phyloP scores from a whole-genome alignment of 2,113 vertebrate species.

The Elephas maximus region DNA sequence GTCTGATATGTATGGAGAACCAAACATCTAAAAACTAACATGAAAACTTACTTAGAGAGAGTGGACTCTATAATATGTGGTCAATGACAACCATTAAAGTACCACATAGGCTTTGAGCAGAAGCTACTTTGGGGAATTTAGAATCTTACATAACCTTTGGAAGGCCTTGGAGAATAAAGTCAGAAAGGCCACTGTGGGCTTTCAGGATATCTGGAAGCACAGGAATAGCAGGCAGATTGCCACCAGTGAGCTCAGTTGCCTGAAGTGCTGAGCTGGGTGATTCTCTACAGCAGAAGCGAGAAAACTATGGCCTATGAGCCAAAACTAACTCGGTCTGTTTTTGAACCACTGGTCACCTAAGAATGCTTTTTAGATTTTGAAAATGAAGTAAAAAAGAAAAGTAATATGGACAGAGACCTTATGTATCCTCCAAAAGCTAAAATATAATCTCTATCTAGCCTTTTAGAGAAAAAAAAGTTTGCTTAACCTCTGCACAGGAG shows the following conservation, averaged over 20 bases:
- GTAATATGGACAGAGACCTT: not conserved
- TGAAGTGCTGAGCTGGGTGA: not conserved
- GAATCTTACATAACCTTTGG: not conserved
- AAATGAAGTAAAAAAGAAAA: not conserved
- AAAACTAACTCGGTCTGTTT: not conserved
- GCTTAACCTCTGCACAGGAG: not conserved
- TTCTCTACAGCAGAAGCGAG: not conserved
- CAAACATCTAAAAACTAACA: not conserved
- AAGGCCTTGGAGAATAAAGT: not conserved
- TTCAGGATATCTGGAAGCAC: not conserved
- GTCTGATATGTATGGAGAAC: not conserved
- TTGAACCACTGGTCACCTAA: not conserved
- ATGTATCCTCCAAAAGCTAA: not conserved
- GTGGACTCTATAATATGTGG: not conserved
- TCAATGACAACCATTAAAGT: not conserved
- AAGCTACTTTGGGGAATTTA: not conserved
- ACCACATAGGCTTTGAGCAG: not conserved
- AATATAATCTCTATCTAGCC: not conserved
- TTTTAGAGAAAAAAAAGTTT: not conserved
- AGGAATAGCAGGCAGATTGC: not conserved
- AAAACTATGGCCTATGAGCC: not conserved
- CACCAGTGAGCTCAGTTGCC: not conserved
- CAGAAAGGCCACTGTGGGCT: not conserved
- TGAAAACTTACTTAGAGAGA: not conserved
- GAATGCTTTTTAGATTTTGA: not conserved